phyloP scores from a whole-genome alignment of 2,113 vertebrate species.

The Penelope pileata region DNA sequence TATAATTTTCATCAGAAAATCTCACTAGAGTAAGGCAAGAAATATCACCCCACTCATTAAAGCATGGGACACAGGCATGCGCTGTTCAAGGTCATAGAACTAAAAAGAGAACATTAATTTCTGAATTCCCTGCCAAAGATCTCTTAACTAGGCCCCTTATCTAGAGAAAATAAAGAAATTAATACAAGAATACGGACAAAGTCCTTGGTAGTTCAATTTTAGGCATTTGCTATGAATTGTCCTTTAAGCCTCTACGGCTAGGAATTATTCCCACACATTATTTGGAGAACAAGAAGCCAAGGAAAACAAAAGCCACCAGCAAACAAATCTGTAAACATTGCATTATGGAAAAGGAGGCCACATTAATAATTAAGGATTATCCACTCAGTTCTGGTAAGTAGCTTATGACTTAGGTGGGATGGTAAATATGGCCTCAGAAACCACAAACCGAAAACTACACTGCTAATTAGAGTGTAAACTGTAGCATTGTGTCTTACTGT shows the following conservation, averaged over 20 bases:
- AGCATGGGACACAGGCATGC: background rate
- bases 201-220: background rate
- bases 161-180: background rate
- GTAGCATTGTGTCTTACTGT: background rate
- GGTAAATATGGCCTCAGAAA: background rate
- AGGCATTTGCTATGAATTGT: background rate
- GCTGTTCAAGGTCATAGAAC: conserved; percentile 20
- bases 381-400: background rate
- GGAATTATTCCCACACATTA: background rate
- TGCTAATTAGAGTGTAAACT: background rate
- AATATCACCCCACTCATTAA: conserved; percentile 21
- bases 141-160: background rate
- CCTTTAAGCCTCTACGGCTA: background rate
- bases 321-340: background rate
- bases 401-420: background rate
- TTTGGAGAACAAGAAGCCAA: background rate
- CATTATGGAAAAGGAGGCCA: background rate
- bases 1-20: conserved; percentile 19
- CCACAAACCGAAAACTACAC: background rate
- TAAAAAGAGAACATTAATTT: background rate
- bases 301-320: background rate
- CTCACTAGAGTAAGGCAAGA: background rate
- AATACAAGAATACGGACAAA: background rate
- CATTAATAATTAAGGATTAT: conserved; percentile 5
- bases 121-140: background rate